Percentiles rank a stretch among this genome's conserved stretches.
Evolutionary conservation across 2,888 invertebrate genomes (phyloP).

Genomic region (Alcis repandata): DNA sequence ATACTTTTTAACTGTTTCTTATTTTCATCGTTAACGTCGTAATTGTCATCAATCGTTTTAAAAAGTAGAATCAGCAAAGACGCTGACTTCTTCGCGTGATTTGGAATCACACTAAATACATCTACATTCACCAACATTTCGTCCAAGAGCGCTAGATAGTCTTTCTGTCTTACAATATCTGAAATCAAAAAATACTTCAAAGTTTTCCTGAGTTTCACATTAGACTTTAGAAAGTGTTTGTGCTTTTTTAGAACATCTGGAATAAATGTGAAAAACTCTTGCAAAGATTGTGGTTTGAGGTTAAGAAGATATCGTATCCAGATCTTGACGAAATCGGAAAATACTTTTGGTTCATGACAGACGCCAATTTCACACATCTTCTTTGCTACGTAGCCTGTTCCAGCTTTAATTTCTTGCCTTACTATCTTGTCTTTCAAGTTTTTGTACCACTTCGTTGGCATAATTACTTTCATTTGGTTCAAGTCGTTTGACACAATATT

Average conservation of each 20-base stretch:
- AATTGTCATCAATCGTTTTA: slow-evolving; percentile 55
- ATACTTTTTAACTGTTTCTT: slow-evolving; percentile 52
- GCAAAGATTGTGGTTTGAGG: slow-evolving; percentile 44
- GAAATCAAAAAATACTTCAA: slow-evolving; percentile 27
- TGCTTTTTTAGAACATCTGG: slow-evolving; percentile 53
- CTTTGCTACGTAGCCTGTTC: slow-evolving; percentile 53
- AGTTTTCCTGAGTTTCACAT: slow-evolving; percentile 54
- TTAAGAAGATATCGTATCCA: slow-evolving; percentile 60
- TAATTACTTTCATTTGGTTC: slow-evolving; percentile 47
- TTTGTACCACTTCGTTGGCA: slow-evolving; percentile 52
- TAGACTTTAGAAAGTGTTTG: slow-evolving; percentile 54
- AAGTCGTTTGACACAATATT: slow-evolving; percentile 51
- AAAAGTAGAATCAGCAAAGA: slow-evolving; percentile 53
- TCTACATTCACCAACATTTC: neutral
- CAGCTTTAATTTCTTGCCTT: slow-evolving; percentile 63
- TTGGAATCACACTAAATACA: slow-evolving; percentile 1
- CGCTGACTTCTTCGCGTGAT: neutral
- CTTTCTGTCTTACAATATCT: slow-evolving; percentile 9
- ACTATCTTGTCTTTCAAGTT: slow-evolving; percentile 59
- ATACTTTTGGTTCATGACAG: slow-evolving; percentile 57
- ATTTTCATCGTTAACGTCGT: slow-evolving; percentile 56
- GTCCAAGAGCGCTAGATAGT: slow-evolving; percentile 6
- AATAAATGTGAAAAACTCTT: slow-evolving; percentile 51
- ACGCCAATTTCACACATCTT: slow-evolving; percentile 58
- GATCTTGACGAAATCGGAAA: slow-evolving; percentile 59